A percentile compares a stretch with the other conserved stretches of the same genome.
These are phyloP conservation scores for Epizoanthus scotinus DNA, from an alignment of 92 coral and sea anemone species.

Conservation along the genomic window DNA sequence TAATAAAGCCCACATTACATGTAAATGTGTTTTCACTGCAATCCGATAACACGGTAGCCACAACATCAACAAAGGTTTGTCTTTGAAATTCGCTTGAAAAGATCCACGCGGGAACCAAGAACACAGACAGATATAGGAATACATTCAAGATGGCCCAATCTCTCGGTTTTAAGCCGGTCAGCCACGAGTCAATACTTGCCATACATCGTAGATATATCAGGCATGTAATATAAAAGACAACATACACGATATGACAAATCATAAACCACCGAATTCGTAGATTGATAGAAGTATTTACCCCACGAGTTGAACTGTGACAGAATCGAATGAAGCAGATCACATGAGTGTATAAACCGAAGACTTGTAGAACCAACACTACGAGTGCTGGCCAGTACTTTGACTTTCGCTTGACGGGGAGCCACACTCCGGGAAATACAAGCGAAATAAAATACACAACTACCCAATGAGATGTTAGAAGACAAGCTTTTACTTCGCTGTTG, in stretches of 20 bases:
- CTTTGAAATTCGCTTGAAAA: conserved; percentile 9
- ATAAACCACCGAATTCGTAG: conserved; percentile 23
- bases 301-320: conserved; percentile 23
- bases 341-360: neutral
- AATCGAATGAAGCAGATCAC: conserved; percentile 16
- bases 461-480: conserved; percentile 20
- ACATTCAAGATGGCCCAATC: conserved; percentile 20
- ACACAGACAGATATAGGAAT: neutral
- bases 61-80: conserved; percentile 3
- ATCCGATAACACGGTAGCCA: conserved; percentile 8
- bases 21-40: conserved; percentile 13
- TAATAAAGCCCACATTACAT: neutral
- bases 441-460: conserved; percentile 17
- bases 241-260: conserved; percentile 22
- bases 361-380: conserved; percentile 9
- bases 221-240: conserved; percentile 5
- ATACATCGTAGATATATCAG: conserved; percentile 9
- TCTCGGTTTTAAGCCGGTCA: neutral
- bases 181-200: conserved; percentile 7
- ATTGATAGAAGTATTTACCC: conserved; percentile 20
- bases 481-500: neutral
- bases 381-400: neutral
- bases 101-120: neutral
- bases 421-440: conserved; percentile 32
- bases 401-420: conserved; percentile 22